Conservation (phyloP, 2,888 invertebrate species). For the Tetragonula carbonaria region DNA sequence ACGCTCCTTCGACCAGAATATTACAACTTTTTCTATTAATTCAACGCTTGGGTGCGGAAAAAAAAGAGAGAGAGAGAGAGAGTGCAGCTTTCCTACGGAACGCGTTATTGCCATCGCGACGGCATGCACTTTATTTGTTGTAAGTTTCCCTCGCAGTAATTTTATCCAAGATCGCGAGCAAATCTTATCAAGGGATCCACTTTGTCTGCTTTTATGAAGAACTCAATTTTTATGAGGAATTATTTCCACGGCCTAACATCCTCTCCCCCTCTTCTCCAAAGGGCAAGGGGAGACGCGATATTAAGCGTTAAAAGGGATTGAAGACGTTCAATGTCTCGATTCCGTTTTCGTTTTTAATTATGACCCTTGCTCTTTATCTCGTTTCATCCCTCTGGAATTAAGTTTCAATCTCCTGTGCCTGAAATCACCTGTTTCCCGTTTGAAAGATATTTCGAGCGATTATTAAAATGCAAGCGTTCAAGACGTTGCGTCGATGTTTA, state of each 20-base stretch:
- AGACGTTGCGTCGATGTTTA: too few relatives aligned
- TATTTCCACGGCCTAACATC: neutral
- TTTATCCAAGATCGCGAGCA: conserved; percentile 8
- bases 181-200: neutral
- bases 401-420: neutral
- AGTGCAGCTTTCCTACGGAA: neutral
- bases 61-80: neutral
- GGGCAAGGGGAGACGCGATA: neutral
- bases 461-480: too few relatives aligned
- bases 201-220: neutral
- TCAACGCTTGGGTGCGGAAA: neutral
- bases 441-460: too few relatives aligned
- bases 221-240: neutral
- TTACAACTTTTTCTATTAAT: neutral
- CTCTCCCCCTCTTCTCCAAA: too few relatives aligned
- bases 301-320: neutral
- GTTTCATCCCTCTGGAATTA: neutral
- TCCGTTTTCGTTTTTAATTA: neutral
- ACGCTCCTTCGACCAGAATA: neutral
- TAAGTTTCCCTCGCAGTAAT: neutral
- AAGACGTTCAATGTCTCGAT: neutral
- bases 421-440: too few relatives aligned
- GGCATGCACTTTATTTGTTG: conserved; percentile 2
- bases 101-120: neutral
- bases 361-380: neutral